Evolutionary conservation across 2,113 vertebrate species (phyloP).

Genomic region (Dipodomys spectabilis): DNA sequence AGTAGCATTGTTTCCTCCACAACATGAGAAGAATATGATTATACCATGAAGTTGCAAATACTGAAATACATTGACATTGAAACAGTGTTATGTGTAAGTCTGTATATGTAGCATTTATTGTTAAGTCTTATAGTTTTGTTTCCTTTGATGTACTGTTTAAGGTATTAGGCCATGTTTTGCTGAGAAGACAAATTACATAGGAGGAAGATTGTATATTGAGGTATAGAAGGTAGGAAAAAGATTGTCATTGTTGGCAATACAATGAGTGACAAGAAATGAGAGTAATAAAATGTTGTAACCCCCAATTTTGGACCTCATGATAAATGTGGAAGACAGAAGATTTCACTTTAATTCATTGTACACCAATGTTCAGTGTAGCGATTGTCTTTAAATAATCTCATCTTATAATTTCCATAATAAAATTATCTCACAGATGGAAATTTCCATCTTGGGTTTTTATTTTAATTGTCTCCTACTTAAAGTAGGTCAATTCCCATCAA

Average conservation of each 20-base stretch:
- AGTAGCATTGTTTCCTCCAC: too few relatives aligned
- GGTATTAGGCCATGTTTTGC: neutral
- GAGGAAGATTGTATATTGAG: accelerated
- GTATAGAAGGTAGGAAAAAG: neutral
- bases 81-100: neutral
- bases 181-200: neutral
- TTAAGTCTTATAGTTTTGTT: neutral
- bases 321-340: neutral
- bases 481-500: neutral
- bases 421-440: neutral
- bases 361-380: neutral
- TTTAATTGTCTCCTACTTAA: slow-evolving; percentile 20
- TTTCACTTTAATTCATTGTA: neutral
- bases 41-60: neutral
- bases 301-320: neutral
- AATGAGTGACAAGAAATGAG: neutral
- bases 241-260: neutral
- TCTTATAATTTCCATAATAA: neutral
- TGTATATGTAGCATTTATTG: neutral
- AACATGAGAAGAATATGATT: neutral
- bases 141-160: neutral
- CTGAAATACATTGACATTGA: neutral
- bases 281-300: neutral
- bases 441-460: neutral
- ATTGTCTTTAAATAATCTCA: neutral